phyloP scores from a whole-genome alignment of 2,797 vertebrate species.

The Acrossocheilus wenchowensis region DNA sequence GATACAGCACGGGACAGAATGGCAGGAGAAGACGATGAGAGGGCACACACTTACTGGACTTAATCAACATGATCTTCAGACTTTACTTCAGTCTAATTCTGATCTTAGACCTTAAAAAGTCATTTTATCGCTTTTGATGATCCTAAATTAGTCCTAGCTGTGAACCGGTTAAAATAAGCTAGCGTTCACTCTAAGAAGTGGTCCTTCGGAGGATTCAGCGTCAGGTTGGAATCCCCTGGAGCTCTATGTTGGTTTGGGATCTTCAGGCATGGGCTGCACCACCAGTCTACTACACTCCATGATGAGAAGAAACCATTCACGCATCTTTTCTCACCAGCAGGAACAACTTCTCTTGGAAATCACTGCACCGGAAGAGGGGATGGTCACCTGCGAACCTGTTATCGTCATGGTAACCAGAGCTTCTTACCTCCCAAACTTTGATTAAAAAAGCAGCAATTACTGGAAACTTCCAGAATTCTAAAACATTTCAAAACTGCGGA shows the following conservation, averaged over 20 bases:
- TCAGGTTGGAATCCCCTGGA: not conserved
- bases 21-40: not conserved
- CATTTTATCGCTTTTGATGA: not conserved
- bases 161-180: not conserved
- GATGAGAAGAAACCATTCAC: slow-evolving; percentile 92
- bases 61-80: not conserved
- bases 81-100: not conserved
- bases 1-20: slow-evolving; percentile 2
- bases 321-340: slow-evolving; percentile 87
- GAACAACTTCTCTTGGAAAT: slow-evolving; percentile 89
- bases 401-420: slow-evolving; percentile 88
- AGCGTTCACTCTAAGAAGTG: not conserved
- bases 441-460: not conserved
- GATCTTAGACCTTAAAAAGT: no score
- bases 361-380: slow-evolving; percentile 84
- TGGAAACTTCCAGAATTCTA: not conserved
- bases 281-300: slow-evolving; percentile 93
- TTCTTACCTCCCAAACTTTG: not conserved
- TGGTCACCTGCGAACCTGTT: slow-evolving; percentile 84
- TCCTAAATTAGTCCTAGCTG: not conserved
- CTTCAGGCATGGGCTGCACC: slow-evolving; percentile 94
- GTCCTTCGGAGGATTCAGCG: not conserved
- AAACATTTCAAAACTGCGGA: not conserved
- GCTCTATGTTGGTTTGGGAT: slow-evolving; percentile 58
- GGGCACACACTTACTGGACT: not conserved